Conservation (phyloP, 2,888 invertebrate species). For the Ceramica pisi region DNA sequence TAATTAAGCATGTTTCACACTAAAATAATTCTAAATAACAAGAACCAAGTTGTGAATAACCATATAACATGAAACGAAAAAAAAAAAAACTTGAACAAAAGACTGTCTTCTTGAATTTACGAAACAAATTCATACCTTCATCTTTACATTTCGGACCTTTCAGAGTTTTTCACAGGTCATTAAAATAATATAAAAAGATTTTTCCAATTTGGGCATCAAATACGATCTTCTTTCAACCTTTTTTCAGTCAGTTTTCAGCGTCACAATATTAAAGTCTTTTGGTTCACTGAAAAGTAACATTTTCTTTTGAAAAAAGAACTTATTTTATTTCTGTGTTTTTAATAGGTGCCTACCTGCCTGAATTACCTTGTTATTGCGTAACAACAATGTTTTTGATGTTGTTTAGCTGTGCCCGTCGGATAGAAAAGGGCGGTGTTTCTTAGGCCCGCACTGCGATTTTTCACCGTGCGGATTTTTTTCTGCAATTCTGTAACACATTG, state of each 20-base stretch:
- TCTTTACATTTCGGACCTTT: conserved; percentile 13
- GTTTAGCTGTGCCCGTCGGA: too few relatives aligned
- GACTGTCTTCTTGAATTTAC: conserved; percentile 15
- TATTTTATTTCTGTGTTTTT: not conserved
- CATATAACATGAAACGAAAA: too few relatives aligned
- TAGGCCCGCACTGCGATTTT: too few relatives aligned
- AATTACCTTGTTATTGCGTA: not conserved
- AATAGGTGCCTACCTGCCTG: not conserved
- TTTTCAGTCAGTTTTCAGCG: conserved; percentile 16
- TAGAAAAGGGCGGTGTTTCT: too few relatives aligned
- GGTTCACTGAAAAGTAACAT: conserved; percentile 25
- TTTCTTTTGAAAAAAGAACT: conserved; percentile 19
- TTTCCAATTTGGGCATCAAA: conserved; percentile 31
- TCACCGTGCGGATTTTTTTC: too few relatives aligned
- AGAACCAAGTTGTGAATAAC: not conserved
- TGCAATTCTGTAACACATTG: too few relatives aligned
- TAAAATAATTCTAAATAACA: conserved; percentile 7
- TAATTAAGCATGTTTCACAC: not conserved
- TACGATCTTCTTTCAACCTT: conserved; percentile 11
- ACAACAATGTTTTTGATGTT: not conserved
- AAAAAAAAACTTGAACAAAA: not conserved
- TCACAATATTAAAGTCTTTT: conserved; percentile 34
- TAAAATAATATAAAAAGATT: conserved; percentile 37
- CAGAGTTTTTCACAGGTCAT: conserved; percentile 34
- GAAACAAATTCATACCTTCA: conserved; percentile 3